Evolutionary conservation across 2,113 vertebrate genomes (phyloP).

Genomic region (Leptodactylus fuscus): DNA sequence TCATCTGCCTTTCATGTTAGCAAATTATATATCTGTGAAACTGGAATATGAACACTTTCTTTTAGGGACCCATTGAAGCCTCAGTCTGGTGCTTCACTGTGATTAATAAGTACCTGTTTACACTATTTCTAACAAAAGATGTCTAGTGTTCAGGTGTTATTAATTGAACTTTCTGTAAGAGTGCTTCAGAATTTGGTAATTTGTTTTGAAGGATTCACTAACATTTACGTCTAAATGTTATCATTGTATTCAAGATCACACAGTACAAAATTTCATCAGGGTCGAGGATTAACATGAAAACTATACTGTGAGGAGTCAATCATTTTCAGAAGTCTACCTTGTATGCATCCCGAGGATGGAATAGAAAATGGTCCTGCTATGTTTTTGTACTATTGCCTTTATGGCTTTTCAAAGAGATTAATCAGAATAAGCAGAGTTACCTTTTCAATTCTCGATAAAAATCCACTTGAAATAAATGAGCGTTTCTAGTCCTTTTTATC

Average conservation of each 20-base stretch:
- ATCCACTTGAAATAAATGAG: slow-evolving; percentile 8
- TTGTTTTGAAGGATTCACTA: not conserved
- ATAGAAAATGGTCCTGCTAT: not conserved
- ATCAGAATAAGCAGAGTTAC: not conserved
- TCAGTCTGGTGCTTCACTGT: not conserved
- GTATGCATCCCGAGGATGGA: not conserved
- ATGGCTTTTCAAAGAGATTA: slow-evolving; percentile 6
- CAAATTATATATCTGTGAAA: no score
- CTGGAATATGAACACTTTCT: not conserved
- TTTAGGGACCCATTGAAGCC: not conserved
- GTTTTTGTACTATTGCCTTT: slow-evolving; percentile 17
- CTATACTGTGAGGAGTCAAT: slow-evolving; percentile 3
- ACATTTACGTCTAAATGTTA: slow-evolving; percentile 1
- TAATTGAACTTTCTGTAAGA: not conserved
- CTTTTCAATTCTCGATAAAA: slow-evolving; percentile 6
- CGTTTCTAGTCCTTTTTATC: not conserved
- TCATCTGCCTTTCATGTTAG: no score
- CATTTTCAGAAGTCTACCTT: not conserved
- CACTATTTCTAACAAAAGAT: not conserved
- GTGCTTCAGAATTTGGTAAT: not conserved
- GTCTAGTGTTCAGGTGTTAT: not conserved
- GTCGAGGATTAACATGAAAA: not conserved
- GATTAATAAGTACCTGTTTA: not conserved
- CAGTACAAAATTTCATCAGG: not conserved
- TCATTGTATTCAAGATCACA: not conserved